phyloP scores from a whole-genome alignment of 2,888 invertebrate genomes.

The Capitulum mitella region DNA sequence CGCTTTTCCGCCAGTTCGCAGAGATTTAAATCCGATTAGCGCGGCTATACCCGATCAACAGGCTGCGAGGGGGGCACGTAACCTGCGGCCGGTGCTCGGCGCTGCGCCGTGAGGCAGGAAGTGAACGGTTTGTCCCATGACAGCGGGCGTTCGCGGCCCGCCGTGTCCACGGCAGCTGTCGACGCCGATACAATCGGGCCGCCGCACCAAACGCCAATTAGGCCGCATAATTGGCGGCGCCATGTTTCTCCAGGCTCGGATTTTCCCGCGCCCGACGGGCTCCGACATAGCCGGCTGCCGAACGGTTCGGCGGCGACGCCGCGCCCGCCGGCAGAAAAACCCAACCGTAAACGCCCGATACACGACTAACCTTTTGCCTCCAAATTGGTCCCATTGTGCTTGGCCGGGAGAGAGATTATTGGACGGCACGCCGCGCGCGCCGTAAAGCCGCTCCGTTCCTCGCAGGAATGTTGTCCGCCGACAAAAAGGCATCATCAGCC shows the following conservation, averaged over 20 bases:
- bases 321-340: not conserved
- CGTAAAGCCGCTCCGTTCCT: not conserved
- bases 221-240: not conserved
- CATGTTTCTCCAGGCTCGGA: not conserved
- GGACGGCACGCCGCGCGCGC: not conserved
- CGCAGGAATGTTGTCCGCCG: not conserved
- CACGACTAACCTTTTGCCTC: conserved; percentile 3
- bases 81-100: too few relatives aligned
- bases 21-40: not conserved
- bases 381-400: conserved; percentile 4
- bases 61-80: too few relatives aligned
- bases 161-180: not conserved
- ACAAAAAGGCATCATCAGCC: not conserved
- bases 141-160: too few relatives aligned
- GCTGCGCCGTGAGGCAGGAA: too few relatives aligned
- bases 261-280: not conserved
- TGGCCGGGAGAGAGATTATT: not conserved
- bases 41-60: too few relatives aligned
- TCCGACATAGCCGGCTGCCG: too few relatives aligned
- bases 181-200: not conserved
- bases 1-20: not conserved
- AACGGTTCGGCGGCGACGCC: too few relatives aligned
- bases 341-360: not conserved
- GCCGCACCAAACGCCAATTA: not conserved
- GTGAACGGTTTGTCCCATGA: too few relatives aligned